These are phyloP conservation scores for Seira musarum DNA, from an alignment of 2,888 invertebrate genomes.

Conservation along the genomic window DNA sequence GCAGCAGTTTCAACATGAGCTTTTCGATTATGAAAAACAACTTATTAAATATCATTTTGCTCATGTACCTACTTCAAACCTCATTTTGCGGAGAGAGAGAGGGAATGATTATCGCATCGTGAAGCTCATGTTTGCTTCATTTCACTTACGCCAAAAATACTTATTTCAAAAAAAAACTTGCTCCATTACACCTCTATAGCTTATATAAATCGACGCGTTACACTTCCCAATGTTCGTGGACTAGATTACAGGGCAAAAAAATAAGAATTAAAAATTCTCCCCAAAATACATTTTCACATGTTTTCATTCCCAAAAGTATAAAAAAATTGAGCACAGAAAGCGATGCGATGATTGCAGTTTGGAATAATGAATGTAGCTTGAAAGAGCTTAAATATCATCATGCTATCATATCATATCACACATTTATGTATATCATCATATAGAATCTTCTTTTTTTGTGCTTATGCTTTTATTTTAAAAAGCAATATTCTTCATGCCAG, in stretches of 20 bases:
- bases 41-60: constrained; percentile 13
- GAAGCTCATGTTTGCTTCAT: neutral
- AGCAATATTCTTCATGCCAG: constrained; percentile 24
- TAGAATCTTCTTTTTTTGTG: neutral
- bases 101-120: neutral
- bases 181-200: neutral
- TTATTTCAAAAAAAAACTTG: neutral
- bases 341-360: neutral
- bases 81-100: too few relatives aligned
- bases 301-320: neutral
- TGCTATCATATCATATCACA: neutral
- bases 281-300: constrained; percentile 22
- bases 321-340: neutral
- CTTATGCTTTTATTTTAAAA: constrained; percentile 9
- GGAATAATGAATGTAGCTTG: constrained; percentile 37
- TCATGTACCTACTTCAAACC: neutral
- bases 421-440: neutral
- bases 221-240: neutral
- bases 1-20: neutral
- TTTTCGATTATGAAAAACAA: neutral
- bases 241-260: too few relatives aligned
- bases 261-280: constrained; percentile 51
- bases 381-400: constrained; percentile 1
- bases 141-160: neutral
- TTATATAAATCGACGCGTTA: too few relatives aligned